These are phyloP conservation scores for Pseudococcus jackbeardsleyi DNA, from an alignment of 2,888 invertebrate species.

Conservation along the genomic window DNA sequence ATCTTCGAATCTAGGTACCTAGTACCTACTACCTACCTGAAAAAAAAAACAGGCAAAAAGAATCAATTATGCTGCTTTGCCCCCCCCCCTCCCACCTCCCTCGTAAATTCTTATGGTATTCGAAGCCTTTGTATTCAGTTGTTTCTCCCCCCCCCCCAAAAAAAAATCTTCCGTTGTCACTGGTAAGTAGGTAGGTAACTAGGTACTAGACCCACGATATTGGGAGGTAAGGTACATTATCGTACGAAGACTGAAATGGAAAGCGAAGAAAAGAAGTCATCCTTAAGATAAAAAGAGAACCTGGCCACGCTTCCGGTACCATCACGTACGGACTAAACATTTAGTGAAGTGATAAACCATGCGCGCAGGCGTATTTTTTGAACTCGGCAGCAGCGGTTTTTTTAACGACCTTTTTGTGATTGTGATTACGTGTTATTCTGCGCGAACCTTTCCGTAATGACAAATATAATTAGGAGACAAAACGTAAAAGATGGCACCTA, in stretches of 20 bases:
- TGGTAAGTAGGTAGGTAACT: no score
- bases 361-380: constrained; percentile 23
- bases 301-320: background rate
- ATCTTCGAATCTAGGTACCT: no score
- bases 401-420: constrained; percentile 53
- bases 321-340: background rate
- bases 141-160: no score
- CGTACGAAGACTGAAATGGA: background rate
- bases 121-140: no score
- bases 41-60: no score
- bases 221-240: background rate
- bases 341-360: background rate
- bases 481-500: constrained; percentile 55
- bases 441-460: constrained; percentile 57
- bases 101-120: no score
- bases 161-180: no score
- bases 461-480: constrained; percentile 63
- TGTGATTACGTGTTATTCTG: constrained; percentile 39
- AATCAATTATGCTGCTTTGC: no score
- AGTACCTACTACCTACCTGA: no score
- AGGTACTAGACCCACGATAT: no score
- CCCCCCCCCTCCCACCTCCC: no score
- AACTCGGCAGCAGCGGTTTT: background rate
- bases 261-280: background rate
- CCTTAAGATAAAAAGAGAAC: background rate